phyloP scores from a whole-genome alignment of 2,113 vertebrate species.

The Entomyzon cyanotis region DNA sequence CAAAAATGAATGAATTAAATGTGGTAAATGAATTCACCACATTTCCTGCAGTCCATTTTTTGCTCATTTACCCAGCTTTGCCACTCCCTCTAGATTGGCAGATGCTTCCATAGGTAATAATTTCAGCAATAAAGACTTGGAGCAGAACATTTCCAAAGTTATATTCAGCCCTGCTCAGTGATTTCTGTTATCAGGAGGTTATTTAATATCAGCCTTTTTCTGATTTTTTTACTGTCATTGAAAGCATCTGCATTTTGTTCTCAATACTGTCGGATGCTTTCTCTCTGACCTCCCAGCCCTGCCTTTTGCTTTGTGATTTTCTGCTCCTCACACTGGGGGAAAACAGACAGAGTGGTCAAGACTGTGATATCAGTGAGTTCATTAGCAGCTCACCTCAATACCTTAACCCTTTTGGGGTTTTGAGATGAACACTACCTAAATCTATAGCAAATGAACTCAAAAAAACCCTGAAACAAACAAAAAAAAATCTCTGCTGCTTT shows the following conservation, averaged over 20 bases:
- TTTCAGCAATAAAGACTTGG: not conserved
- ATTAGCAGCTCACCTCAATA: not conserved
- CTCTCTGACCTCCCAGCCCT: not conserved
- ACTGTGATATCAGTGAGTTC: not conserved
- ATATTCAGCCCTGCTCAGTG: not conserved
- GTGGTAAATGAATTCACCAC: not conserved
- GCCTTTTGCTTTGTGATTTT: not conserved
- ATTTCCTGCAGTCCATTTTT: not conserved
- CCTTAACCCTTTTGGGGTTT: not conserved
- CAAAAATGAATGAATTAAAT: not conserved
- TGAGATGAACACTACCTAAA: not conserved
- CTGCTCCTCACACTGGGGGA: not conserved
- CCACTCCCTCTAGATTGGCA: not conserved
- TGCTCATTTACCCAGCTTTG: not conserved
- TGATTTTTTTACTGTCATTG: not conserved
- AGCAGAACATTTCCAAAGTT: constrained; percentile 3
- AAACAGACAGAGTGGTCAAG: not conserved
- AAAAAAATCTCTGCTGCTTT: not conserved
- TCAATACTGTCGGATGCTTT: not conserved
- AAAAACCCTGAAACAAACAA: not conserved
- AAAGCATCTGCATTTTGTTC: not conserved
- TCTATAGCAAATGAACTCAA: not conserved
- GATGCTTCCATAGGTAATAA: not conserved
- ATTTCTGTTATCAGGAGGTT: not conserved
- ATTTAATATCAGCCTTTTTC: not conserved